These are phyloP conservation scores for Slavum lentiscoides DNA, from an alignment of 2,888 invertebrate species.

Conservation along the genomic window DNA sequence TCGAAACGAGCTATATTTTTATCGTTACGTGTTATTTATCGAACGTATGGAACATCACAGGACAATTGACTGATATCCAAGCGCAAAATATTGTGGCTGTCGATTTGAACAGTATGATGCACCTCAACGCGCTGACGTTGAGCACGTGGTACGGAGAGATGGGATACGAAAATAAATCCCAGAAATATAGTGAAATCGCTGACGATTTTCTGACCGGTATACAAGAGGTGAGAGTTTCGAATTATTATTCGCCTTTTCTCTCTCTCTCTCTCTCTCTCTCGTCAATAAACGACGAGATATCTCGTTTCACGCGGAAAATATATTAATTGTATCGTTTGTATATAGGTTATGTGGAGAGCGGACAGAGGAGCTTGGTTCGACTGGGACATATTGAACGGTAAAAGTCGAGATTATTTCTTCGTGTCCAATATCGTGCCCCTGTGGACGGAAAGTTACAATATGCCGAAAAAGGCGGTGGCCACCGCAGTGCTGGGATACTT, in stretches of 20 bases:
- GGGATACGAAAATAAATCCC: slow-evolving; percentile 62
- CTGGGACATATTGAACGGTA: slow-evolving; percentile 66
- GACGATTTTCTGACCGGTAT: slow-evolving; percentile 67
- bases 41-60: not conserved
- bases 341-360: slow-evolving; percentile 71
- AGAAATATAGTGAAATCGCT: slow-evolving; percentile 64
- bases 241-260: too few species aligned
- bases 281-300: too few species aligned
- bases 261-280: not conserved
- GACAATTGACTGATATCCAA: slow-evolving; percentile 65
- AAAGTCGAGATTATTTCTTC: slow-evolving; percentile 68
- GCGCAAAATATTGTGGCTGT: slow-evolving; percentile 76
- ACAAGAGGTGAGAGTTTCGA: slow-evolving; percentile 60
- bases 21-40: too few species aligned
- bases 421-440: slow-evolving; percentile 74
- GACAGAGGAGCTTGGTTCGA: slow-evolving; percentile 80
- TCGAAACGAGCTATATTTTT: too few species aligned
- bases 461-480: slow-evolving; percentile 19
- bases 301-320: not conserved
- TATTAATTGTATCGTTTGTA: not conserved
- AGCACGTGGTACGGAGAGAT: slow-evolving; percentile 66
- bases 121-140: slow-evolving; percentile 69
- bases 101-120: slow-evolving; percentile 78
- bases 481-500: slow-evolving; percentile 48
- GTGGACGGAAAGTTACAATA: slow-evolving; percentile 68